These are phyloP conservation scores for Eurytoma californica DNA, from an alignment of 2,888 invertebrate species.

Conservation along the genomic window DNA sequence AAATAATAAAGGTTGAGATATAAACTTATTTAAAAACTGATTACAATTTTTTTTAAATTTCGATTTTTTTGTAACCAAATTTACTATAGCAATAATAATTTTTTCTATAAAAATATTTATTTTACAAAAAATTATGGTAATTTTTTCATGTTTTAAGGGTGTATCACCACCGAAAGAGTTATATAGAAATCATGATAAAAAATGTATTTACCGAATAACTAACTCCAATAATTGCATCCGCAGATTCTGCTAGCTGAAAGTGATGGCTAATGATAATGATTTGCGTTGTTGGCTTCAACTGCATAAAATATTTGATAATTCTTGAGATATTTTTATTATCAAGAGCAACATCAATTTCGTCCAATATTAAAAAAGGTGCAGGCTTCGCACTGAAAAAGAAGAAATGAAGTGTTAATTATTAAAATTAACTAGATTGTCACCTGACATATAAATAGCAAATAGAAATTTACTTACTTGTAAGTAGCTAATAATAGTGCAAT, in stretches of 20 bases:
- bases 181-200: not conserved
- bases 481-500: slow-evolving; percentile 96
- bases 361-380: slow-evolving; percentile 97
- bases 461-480: slow-evolving; percentile 86
- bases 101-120: too few species aligned
- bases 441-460: not conserved
- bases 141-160: not conserved
- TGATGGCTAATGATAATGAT: slow-evolving; percentile 98
- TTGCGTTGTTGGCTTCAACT: slow-evolving; percentile 88
- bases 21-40: too few species aligned
- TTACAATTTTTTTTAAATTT: too few species aligned
- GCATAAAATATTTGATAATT: slow-evolving; percentile 93
- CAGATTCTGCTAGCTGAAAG: slow-evolving; percentile 87
- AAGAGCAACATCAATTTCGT: slow-evolving; percentile 98
- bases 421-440: not conserved
- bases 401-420: not conserved
- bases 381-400: slow-evolving; percentile 84
- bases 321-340: slow-evolving; percentile 99
- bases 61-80: too few species aligned
- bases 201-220: slow-evolving; percentile 28
- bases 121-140: not conserved
- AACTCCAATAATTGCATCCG: slow-evolving; percentile 57
- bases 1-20: too few species aligned
- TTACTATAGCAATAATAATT: too few species aligned
- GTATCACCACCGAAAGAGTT: too few species aligned